Evolutionary conservation across 2,113 vertebrate genomes (phyloP).

Genomic region (Rhinolophus ferrumequinum): DNA sequence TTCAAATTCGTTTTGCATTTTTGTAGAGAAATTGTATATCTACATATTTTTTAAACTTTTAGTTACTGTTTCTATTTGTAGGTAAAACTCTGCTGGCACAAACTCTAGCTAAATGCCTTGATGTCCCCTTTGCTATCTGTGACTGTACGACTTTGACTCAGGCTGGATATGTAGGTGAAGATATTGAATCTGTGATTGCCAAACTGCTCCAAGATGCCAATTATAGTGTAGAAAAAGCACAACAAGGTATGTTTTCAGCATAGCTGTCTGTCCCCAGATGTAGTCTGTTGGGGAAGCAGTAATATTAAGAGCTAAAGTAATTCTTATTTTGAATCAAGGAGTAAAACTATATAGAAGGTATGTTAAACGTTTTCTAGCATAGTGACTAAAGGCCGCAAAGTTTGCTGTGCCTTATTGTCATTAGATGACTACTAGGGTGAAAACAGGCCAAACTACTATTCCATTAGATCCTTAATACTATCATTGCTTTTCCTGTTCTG

Average conservation of each 20-base stretch:
- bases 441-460: not conserved
- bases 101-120: constrained; percentile 96
- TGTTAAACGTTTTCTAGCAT: not conserved
- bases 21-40: not conserved
- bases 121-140: constrained; percentile 98
- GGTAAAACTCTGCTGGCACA: constrained; percentile 98
- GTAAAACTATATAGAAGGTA: constrained; percentile 10
- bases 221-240: constrained; percentile 97
- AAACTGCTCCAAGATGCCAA: constrained; percentile 98
- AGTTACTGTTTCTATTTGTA: constrained; percentile 77
- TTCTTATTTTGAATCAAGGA: constrained; percentile 54
- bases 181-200: constrained; percentile 98
- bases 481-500: not conserved
- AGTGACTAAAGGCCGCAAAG: not conserved
- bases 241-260: constrained; percentile 91
- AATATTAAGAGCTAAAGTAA: constrained; percentile 17
- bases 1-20: constrained; percentile 29
- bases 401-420: constrained; percentile 22
- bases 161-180: constrained; percentile 98
- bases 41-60: constrained; percentile 39
- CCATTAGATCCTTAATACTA: not conserved
- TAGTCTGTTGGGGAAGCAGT: not conserved
- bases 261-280: not conserved
- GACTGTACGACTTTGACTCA: constrained; percentile 98
- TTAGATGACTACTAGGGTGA: constrained; percentile 13